Percentiles rank a stretch among this genome's conserved stretches.
phyloP scores from a whole-genome alignment of 2,888 invertebrate species.

The Cerastis leucographa region DNA sequence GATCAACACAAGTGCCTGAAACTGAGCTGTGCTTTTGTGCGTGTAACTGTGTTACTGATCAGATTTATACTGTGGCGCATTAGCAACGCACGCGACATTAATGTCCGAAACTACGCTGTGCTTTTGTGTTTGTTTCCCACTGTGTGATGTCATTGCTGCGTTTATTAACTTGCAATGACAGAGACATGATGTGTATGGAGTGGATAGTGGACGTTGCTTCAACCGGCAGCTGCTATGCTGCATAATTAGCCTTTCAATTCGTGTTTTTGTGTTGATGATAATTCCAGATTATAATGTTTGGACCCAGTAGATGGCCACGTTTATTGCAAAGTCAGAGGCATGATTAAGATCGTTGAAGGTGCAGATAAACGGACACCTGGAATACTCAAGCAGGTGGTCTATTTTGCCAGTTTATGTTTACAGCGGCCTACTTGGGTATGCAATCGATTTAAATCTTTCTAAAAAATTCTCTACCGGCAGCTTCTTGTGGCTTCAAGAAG shows the following conservation, averaged over 20 bases:
- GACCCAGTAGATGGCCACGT: background rate
- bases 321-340: background rate
- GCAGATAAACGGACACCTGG: background rate
- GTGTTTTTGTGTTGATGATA: background rate
- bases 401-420: background rate
- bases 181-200: slow-evolving; percentile 39
- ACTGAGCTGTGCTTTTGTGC: too few relatives aligned
- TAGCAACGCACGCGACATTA: slow-evolving; percentile 31
- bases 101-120: slow-evolving; percentile 31
- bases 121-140: slow-evolving; percentile 37
- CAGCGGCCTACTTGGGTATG: background rate
- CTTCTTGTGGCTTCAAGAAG: background rate
- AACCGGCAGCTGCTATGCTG: background rate
- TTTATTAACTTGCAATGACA: slow-evolving; percentile 49
- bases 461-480: background rate
- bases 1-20: background rate
- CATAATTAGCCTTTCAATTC: slow-evolving; percentile 26
- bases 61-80: background rate
- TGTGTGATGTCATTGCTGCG: slow-evolving; percentile 34
- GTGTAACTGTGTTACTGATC: background rate
- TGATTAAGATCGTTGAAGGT: background rate
- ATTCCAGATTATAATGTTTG: background rate
- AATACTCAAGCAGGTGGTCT: background rate
- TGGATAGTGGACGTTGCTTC: slow-evolving; percentile 23
- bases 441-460: background rate